Percentiles rank a stretch among this genome's conserved stretches.
phyloP scores from a whole-genome alignment of 2,888 invertebrate species.

The Serrognathus titanus region DNA sequence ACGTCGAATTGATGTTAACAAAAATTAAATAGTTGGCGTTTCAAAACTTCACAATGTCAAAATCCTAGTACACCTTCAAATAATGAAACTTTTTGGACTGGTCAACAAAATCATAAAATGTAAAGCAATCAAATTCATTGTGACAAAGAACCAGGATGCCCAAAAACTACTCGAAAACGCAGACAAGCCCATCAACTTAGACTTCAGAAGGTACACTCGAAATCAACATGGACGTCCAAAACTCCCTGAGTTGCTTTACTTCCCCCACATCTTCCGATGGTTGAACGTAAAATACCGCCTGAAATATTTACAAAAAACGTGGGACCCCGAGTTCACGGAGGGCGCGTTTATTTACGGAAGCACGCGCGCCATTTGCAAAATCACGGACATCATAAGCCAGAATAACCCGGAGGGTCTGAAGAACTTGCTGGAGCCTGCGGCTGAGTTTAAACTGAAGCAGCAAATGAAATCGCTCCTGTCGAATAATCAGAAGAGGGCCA shows the following conservation, averaged over 20 bases:
- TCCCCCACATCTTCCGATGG: slow-evolving; percentile 46
- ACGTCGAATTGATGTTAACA: too few relatives aligned
- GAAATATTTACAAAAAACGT: slow-evolving; percentile 40
- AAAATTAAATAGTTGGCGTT: background rate
- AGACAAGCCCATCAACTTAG: slow-evolving; percentile 4
- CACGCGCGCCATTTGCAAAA: slow-evolving; percentile 42
- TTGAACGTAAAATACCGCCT: slow-evolving; percentile 44
- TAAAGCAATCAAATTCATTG: slow-evolving; percentile 2
- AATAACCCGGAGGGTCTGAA: slow-evolving; percentile 38
- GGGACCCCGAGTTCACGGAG: slow-evolving; percentile 48
- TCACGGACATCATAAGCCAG: slow-evolving; percentile 44
- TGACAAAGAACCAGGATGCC: too few relatives aligned
- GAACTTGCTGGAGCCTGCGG: slow-evolving; percentile 33
- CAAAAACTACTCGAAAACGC: background rate
- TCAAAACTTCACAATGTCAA: slow-evolving; percentile 12
- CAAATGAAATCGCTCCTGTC: slow-evolving; percentile 37
- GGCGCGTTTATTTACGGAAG: slow-evolving; percentile 47
- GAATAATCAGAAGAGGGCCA: slow-evolving; percentile 39
- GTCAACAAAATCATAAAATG: slow-evolving; percentile 9
- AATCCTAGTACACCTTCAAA: slow-evolving; percentile 1
- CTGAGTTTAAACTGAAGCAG: slow-evolving; percentile 29
- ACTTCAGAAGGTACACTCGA: slow-evolving; percentile 3
- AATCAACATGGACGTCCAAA: slow-evolving; percentile 30
- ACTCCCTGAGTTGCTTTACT: slow-evolving; percentile 45
- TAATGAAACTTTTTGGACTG: slow-evolving; percentile 18